phyloP scores from a whole-genome alignment of 1,140 invertebrate genomes.

The Nilaparvata lugens region DNA sequence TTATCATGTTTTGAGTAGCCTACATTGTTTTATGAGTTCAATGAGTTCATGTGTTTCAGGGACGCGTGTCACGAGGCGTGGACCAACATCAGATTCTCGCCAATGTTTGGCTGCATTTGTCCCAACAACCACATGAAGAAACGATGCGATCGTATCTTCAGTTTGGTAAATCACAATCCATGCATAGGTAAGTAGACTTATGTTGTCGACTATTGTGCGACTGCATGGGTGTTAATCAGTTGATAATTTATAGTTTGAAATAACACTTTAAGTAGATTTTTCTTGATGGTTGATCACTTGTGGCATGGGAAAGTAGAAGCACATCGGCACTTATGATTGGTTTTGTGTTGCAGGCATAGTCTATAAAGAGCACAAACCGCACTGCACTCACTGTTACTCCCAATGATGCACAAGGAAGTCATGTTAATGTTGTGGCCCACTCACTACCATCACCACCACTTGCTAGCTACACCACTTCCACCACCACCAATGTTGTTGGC shows the following conservation, averaged over 20 bases:
- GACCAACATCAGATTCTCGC: conserved; percentile 68
- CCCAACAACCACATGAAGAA: conserved; percentile 80
- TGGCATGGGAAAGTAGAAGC: too few species aligned
- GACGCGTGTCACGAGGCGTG: conserved; percentile 73
- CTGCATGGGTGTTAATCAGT: not conserved
- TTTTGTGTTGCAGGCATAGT: not conserved
- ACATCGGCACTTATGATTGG: not conserved
- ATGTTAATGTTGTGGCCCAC: too few species aligned
- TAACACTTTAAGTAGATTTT: not conserved
- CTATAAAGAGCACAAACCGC: not conserved
- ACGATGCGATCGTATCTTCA: conserved; percentile 75
- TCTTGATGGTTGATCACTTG: not conserved
- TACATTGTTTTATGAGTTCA: too few species aligned
- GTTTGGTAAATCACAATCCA: conserved; percentile 79
- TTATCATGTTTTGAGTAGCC: too few species aligned
- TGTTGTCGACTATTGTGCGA: not conserved
- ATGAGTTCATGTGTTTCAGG: conserved; percentile 52
- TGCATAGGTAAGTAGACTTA: conserved; percentile 74
- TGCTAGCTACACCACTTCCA: conserved; percentile 6
- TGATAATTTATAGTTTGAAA: not conserved
- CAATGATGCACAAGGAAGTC: too few species aligned
- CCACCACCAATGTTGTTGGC: conserved; percentile 11
- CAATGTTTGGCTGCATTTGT: conserved; percentile 85
- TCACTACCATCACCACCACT: too few species aligned
- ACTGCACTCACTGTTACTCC: conserved; percentile 3